These are phyloP conservation scores for Euphonia xanthogaster DNA, from an alignment of 2,797 vertebrate genomes.

Conservation along the genomic window DNA sequence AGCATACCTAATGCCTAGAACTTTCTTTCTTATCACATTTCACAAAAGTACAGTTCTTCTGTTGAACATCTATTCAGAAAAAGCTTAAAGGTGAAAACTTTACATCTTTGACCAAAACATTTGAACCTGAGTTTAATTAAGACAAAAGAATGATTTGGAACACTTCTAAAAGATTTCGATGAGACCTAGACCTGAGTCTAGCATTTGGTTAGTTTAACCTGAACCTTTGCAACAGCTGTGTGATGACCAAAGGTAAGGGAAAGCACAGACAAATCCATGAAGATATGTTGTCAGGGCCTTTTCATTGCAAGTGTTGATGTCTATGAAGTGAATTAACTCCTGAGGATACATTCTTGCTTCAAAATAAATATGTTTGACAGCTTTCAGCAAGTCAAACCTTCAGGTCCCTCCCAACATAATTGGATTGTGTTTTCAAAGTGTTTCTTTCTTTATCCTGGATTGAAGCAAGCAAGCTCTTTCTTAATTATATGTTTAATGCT, in stretches of 20 bases:
- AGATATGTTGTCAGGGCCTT: not conserved
- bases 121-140: not conserved
- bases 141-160: not conserved
- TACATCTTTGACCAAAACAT: not conserved
- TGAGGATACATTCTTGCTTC: not conserved
- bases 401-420: not conserved
- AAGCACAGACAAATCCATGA: not conserved
- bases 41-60: not conserved
- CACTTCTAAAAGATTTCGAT: not conserved
- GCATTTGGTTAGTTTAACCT: not conserved
- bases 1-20: not conserved
- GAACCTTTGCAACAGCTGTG: not conserved
- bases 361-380: not conserved
- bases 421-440: not conserved
- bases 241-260: not conserved
- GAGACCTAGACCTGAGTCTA: not conserved
- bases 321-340: not conserved
- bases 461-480: not conserved
- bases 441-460: not conserved
- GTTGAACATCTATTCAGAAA: not conserved
- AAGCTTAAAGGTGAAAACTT: not conserved
- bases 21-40: not conserved
- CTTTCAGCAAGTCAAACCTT: not conserved
- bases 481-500: conserved; percentile 10
- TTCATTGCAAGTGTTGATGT: not conserved